These are phyloP conservation scores for Thecophora atra DNA, from an alignment of 2,888 invertebrate genomes.

Conservation along the genomic window DNA sequence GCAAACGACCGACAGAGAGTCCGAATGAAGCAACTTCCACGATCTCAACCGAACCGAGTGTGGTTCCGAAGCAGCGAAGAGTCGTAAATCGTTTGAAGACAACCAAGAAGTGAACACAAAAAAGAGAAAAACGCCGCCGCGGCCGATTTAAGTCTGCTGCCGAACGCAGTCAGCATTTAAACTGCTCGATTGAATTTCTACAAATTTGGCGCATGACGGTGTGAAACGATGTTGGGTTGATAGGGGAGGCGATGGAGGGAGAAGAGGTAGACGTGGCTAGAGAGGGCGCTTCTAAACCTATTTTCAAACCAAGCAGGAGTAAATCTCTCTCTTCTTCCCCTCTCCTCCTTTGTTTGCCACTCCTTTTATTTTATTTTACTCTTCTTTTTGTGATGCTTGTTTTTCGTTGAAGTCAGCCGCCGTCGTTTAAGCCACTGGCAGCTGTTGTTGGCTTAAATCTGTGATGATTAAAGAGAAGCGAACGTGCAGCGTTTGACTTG, in stretches of 20 bases:
- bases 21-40: no score
- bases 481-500: slow-evolving; percentile 11
- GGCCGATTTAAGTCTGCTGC: not conserved
- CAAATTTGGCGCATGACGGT: not conserved
- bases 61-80: not conserved
- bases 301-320: not conserved
- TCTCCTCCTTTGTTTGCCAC: not conserved
- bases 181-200: not conserved
- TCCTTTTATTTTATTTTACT: not conserved
- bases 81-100: not conserved
- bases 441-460: slow-evolving; percentile 1
- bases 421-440: not conserved
- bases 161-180: not conserved
- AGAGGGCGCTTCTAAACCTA: no score
- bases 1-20: no score
- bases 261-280: not conserved
- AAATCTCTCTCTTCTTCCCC: not conserved
- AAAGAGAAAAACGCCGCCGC: not conserved
- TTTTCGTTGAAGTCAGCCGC: not conserved
- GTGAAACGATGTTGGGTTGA: not conserved
- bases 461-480: not conserved
- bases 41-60: no score
- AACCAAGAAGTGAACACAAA: not conserved
- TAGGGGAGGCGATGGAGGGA: not conserved
- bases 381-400: not conserved